These are phyloP conservation scores for Zootoca vivipara DNA, from an alignment of 2,113 vertebrate genomes.

Conservation along the genomic window DNA sequence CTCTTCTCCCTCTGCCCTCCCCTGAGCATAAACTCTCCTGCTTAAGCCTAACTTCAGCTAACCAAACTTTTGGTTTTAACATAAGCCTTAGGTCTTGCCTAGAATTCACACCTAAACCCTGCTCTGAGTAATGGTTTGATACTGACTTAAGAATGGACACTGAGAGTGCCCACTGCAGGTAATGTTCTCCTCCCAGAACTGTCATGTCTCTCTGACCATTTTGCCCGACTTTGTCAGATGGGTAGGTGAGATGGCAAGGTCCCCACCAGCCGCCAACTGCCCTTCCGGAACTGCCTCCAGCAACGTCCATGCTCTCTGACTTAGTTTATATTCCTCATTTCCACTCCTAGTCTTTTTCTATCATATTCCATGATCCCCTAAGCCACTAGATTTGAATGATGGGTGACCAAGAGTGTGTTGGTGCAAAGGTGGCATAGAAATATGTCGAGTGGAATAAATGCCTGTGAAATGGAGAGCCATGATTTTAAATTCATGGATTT, in stretches of 20 bases:
- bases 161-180: no score
- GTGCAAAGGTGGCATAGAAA: neutral
- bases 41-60: no score
- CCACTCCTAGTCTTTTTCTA: neutral
- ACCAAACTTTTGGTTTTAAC: no score
- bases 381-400: neutral
- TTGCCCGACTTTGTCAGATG: neutral
- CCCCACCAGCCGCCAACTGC: neutral
- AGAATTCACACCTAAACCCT: neutral
- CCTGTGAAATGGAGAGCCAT: neutral
- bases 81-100: no score
- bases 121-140: neutral
- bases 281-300: neutral
- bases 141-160: no score
- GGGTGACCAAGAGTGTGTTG: neutral
- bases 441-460: no score
- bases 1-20: no score
- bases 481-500: neutral
- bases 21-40: no score
- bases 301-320: neutral
- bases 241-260: neutral
- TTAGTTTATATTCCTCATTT: neutral
- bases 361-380: neutral
- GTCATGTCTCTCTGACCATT: neutral
- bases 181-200: no score